Percentiles rank a stretch among this genome's conserved stretches.
phyloP scores from a whole-genome alignment of 1,140 invertebrate species.

The Drosophila kurseongensis region DNA sequence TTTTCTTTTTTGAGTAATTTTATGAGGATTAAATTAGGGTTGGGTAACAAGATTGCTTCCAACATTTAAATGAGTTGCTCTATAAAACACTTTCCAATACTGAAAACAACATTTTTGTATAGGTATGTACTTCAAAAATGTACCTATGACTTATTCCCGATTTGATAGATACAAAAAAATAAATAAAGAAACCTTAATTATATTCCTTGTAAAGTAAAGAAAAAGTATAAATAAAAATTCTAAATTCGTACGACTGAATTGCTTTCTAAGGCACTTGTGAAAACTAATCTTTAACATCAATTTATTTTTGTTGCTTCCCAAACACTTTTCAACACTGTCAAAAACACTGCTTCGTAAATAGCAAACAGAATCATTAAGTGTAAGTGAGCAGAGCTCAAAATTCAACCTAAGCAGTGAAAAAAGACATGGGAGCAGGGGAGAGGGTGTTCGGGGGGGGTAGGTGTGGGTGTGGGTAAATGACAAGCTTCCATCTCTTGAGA shows the following conservation, averaged over 20 bases:
- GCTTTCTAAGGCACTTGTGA: not conserved
- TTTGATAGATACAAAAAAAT: too few relatives aligned
- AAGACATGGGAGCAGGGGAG: not conserved
- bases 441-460: not conserved
- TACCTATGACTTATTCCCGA: too few relatives aligned
- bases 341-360: slow-evolving; percentile 9
- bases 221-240: not conserved
- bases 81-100: not conserved
- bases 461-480: slow-evolving; percentile 24
- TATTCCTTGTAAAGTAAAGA: too few relatives aligned
- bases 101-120: too few relatives aligned
- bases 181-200: too few relatives aligned
- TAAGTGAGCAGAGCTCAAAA: slow-evolving; percentile 27
- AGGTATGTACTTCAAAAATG: too few relatives aligned
- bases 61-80: not conserved
- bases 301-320: not conserved
- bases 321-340: slow-evolving; percentile 21
- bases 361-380: slow-evolving; percentile 45
- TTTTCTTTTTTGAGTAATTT: slow-evolving; percentile 9
- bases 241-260: not conserved
- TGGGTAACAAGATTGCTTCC: not conserved
- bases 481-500: slow-evolving; percentile 39
- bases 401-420: slow-evolving; percentile 22
- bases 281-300: not conserved
- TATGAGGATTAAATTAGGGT: not conserved